A percentile compares a stretch with the other conserved stretches of the same genome.
phyloP scores from a whole-genome alignment of 2,113 vertebrate genomes.

The Brevimyrus niger region DNA sequence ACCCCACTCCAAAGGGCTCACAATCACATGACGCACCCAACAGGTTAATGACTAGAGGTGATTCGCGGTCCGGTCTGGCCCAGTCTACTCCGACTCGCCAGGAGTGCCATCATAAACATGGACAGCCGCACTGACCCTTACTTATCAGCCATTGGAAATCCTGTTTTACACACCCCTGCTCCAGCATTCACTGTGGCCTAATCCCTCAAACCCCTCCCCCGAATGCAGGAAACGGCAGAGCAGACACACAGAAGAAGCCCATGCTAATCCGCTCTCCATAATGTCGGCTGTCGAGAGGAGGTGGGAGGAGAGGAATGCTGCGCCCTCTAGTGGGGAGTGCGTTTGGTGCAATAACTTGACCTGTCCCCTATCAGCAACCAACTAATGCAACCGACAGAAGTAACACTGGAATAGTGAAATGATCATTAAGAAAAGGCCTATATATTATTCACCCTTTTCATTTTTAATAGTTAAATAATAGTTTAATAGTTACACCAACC shows the following conservation, averaged over 20 bases:
- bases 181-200: not conserved
- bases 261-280: not conserved
- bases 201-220: not conserved
- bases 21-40: slow-evolving; percentile 22
- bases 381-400: not conserved
- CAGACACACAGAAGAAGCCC: not conserved
- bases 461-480: not conserved
- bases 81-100: not conserved
- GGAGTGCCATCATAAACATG: slow-evolving; percentile 9
- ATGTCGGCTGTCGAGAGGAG: not conserved
- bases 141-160: slow-evolving; percentile 21
- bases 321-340: not conserved
- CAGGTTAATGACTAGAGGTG: slow-evolving; percentile 21
- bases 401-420: not conserved
- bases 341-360: not conserved
- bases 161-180: not conserved
- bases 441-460: not conserved
- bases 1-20: slow-evolving; percentile 7
- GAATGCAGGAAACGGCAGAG: not conserved
- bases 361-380: not conserved
- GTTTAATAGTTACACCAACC: not conserved
- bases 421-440: not conserved
- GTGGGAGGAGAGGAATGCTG: not conserved
- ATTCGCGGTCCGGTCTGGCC: not conserved
- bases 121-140: slow-evolving; percentile 17